These are phyloP conservation scores for Rhingia campestris DNA, from an alignment of 2,888 invertebrate genomes.

Conservation along the genomic window DNA sequence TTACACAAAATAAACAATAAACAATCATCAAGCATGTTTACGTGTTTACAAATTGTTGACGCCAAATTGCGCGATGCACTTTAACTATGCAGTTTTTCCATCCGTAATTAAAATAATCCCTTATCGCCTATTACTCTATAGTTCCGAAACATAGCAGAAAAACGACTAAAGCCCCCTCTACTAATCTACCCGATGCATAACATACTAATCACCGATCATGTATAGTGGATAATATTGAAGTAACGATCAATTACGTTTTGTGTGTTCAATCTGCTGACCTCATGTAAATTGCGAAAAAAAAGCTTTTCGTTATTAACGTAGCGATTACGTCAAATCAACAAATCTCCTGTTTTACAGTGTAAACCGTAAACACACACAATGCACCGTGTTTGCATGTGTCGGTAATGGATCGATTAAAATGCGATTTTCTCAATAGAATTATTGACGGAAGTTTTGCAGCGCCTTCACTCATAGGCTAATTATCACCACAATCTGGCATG, in stretches of 20 bases:
- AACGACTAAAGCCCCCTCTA: slow-evolving; percentile 4
- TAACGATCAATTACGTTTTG: slow-evolving; percentile 19
- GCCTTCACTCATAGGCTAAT: slow-evolving; percentile 7
- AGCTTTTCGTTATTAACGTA: background rate
- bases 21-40: too few species aligned
- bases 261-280: background rate
- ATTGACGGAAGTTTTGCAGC: background rate
- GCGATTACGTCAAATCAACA: slow-evolving; percentile 36
- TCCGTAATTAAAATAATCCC: slow-evolving; percentile 12
- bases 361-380: background rate
- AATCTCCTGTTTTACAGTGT: slow-evolving; percentile 1
- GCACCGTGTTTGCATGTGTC: background rate
- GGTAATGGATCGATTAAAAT: slow-evolving; percentile 3
- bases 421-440: slow-evolving; percentile 19
- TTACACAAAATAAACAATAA: too few species aligned
- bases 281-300: slow-evolving; percentile 21
- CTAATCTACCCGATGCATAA: slow-evolving; percentile 19
- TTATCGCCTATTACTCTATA: background rate
- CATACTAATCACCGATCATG: slow-evolving; percentile 33
- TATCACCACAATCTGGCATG: slow-evolving; percentile 6
- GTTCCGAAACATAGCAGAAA: background rate
- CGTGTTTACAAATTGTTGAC: background rate
- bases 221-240: slow-evolving; percentile 15
- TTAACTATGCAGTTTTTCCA: background rate
- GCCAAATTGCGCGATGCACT: slow-evolving; percentile 5